Base-by-base conservation (phyloP, 2,888 invertebrate genomes). In the Amiota minor region DNA sequence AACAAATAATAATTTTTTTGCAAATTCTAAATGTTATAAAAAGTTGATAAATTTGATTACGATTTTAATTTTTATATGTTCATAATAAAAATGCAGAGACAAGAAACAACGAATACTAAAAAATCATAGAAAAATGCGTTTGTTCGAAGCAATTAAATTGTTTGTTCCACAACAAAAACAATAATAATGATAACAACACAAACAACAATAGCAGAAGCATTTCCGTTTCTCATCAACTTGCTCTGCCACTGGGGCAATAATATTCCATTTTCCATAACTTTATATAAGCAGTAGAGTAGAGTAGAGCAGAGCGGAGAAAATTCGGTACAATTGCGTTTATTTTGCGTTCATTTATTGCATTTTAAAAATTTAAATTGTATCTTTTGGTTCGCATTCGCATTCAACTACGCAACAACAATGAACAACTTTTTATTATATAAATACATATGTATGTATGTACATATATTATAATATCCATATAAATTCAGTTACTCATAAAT, bases 151-250 rank as follows among this genome's bases (percentile, higher is more conserved):
- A 47, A 50, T 55, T 20, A 73, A 75, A 74, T 62, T 71, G 73
- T 47, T 56, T 55, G 74, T 72, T 78, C 78, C 78, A 80, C 76
- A 77, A 71, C 74, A 80, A 82, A 74, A 80, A 77, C n/a, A 59
- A 47, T 18, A 70, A 47, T 14, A 47, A 65, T 9, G 18, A 0
- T n/a, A 64, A n/a, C 35, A 35, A 35, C 64, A 64, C 9, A 16
- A 16, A 53, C 45, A 77, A 76, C 73, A 76, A 69, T 75, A 80
- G 79, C 75, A 80, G 75, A 79, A 79, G 79, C 80, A 80, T 81
- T 83, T 83, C 82, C 82, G 82, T 74, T 79, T 72, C 77, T 76
- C 72, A 75, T 73, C 79, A 76, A 68, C 1, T 53, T 14, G 45
- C 2, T 35, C 65, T 35, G 2, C 35, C 14, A 10, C 62, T 62